These are phyloP conservation scores for Eretmocerus hayati DNA, from an alignment of 2,888 invertebrate genomes.

Conservation along the genomic window DNA sequence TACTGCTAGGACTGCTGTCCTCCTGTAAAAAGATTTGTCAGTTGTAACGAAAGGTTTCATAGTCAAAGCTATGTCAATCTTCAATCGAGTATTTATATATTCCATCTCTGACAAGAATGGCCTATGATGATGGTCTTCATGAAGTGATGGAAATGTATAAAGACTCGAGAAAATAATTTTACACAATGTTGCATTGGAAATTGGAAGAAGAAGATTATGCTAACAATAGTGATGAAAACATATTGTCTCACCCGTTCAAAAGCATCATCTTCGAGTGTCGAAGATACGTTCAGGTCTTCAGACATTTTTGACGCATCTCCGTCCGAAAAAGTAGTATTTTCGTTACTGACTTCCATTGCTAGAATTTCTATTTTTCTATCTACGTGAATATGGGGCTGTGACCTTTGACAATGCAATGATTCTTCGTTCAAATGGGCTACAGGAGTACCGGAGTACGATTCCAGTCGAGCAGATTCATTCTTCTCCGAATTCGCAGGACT, in stretches of 20 bases:
- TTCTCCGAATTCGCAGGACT: background rate
- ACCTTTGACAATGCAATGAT: background rate
- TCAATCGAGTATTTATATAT: too few relatives aligned
- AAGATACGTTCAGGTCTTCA: constrained; percentile 1
- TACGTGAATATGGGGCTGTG: background rate
- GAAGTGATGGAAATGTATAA: too few relatives aligned
- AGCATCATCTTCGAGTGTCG: constrained; percentile 8
- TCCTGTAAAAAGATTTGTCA: constrained; percentile 8
- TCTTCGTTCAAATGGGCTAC: constrained; percentile 23
- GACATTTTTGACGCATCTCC: background rate
- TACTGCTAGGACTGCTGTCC: constrained; percentile 3
- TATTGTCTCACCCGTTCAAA: constrained; percentile 16
- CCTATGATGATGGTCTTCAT: too few relatives aligned
- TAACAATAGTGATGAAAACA: too few relatives aligned
- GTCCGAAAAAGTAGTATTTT: background rate
- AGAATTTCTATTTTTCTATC: constrained; percentile 18
- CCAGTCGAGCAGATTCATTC: constrained; percentile 25
- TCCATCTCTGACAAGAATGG: too few relatives aligned
- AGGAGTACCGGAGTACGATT: constrained; percentile 31
- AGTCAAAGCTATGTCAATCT: too few relatives aligned
- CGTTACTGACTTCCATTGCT: constrained; percentile 3
- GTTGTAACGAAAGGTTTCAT: too few relatives aligned
- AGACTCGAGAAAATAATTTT: too few relatives aligned
- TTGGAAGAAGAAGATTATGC: too few relatives aligned
- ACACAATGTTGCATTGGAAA: too few relatives aligned